Evolutionary conservation across 1,140 invertebrate species (phyloP).

Genomic region (Sycobia sp.): DNA sequence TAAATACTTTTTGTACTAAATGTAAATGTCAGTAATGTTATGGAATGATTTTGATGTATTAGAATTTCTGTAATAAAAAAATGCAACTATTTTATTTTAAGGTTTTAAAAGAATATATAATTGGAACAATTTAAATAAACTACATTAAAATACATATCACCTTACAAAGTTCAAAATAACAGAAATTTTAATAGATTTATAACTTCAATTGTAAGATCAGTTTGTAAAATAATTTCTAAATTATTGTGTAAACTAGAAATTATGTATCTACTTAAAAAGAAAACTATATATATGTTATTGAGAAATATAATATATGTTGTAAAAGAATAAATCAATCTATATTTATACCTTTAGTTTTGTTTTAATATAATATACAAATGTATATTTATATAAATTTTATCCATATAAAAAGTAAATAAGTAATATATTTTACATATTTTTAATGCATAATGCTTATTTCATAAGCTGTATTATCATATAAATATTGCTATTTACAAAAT

Average conservation of each 20-base stretch:
- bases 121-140: neutral
- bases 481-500: constrained; percentile 14
- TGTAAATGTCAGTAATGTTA: neutral
- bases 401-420: constrained; percentile 8
- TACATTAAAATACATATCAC: neutral
- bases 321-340: constrained; percentile 60
- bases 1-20: constrained; percentile 21
- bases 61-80: too few species aligned
- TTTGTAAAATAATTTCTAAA: constrained; percentile 58
- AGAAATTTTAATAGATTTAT: constrained; percentile 45
- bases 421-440: too few species aligned
- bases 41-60: too few species aligned
- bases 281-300: constrained; percentile 56
- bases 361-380: constrained; percentile 33
- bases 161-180: too few species aligned
- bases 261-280: constrained; percentile 45
- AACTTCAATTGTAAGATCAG: constrained; percentile 49
- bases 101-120: neutral
- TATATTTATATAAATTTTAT: constrained; percentile 16
- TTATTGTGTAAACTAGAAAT: constrained; percentile 58
- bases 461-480: too few species aligned
- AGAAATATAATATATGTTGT: constrained; percentile 60
- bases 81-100: neutral
- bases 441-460: too few species aligned
- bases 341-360: constrained; percentile 47